Evolutionary conservation across 2,113 vertebrate species (phyloP).

Genomic region (Trichomycterus rosablanca): DNA sequence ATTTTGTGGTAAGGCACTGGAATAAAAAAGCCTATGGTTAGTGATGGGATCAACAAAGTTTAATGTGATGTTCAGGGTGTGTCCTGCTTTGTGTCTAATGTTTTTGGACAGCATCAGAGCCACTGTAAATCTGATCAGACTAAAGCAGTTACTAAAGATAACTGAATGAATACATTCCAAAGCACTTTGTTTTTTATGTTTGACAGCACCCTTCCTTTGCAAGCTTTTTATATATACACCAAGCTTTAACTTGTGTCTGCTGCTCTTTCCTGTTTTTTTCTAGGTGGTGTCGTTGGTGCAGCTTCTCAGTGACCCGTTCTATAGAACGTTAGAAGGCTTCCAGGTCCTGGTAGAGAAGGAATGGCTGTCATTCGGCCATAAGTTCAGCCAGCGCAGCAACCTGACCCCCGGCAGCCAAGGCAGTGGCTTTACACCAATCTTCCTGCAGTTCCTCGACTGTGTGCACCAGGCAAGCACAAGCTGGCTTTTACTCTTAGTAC

Average conservation of each 20-base stretch:
- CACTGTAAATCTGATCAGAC: too few relatives aligned
- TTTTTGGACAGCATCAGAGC: too few relatives aligned
- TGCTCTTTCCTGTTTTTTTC: constrained; percentile 2
- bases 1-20: too few relatives aligned
- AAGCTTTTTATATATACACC: too few relatives aligned
- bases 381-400: constrained; percentile 90
- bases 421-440: constrained; percentile 88
- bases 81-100: too few relatives aligned
- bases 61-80: too few relatives aligned
- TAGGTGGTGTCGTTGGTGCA: constrained; percentile 92
- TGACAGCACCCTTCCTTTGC: too few relatives aligned
- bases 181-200: too few relatives aligned
- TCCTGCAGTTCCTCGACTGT: constrained; percentile 95
- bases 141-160: too few relatives aligned
- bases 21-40: too few relatives aligned
- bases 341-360: constrained; percentile 93
- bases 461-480: constrained; percentile 93
- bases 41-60: too few relatives aligned
- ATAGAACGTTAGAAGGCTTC: constrained; percentile 94
- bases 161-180: too few relatives aligned
- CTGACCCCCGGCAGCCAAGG: constrained; percentile 86
- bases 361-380: constrained; percentile 96
- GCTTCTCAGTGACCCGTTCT: constrained; percentile 92
- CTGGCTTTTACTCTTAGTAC: not conserved
- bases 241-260: not conserved